These are phyloP conservation scores for Mythimna impura DNA, from an alignment of 2,888 invertebrate genomes.

Conservation along the genomic window DNA sequence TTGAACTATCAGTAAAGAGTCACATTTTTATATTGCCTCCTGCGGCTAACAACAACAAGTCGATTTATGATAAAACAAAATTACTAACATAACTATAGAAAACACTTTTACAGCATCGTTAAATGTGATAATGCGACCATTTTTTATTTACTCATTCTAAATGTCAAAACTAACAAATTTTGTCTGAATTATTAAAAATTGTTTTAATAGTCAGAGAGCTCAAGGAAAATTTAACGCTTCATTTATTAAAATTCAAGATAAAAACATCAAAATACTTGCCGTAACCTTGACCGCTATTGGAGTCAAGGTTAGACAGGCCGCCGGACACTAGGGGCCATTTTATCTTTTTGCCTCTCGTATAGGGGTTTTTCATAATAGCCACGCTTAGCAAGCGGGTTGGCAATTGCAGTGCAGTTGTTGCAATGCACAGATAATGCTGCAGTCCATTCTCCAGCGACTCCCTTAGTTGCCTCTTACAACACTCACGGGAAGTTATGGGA, in stretches of 20 bases:
- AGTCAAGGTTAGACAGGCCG: too few species aligned
- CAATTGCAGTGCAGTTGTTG: too few species aligned
- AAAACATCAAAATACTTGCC: background rate
- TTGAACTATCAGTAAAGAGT: constrained; percentile 43
- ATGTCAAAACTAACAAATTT: constrained; percentile 52
- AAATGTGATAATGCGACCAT: constrained; percentile 70
- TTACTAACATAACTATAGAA: constrained; percentile 70
- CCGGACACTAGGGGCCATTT: too few species aligned
- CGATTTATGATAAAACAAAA: constrained; percentile 72
- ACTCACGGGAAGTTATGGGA: too few species aligned
- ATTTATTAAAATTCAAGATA: background rate
- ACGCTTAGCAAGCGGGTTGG: too few species aligned
- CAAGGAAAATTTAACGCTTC: background rate
- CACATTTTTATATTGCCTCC: constrained; percentile 60
- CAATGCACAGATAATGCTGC: too few species aligned
- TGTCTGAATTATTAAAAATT: background rate
- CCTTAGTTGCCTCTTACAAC: too few species aligned
- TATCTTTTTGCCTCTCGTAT: too few species aligned
- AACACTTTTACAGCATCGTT: constrained; percentile 69
- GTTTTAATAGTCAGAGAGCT: constrained; percentile 36
- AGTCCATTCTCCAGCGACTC: too few species aligned
- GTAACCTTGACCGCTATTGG: too few species aligned
- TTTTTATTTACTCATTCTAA: constrained; percentile 68
- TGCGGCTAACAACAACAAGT: constrained; percentile 60
- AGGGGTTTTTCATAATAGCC: too few species aligned